These are phyloP conservation scores for Latrodectus elegans DNA, from an alignment of 2,888 invertebrate species.

Conservation along the genomic window DNA sequence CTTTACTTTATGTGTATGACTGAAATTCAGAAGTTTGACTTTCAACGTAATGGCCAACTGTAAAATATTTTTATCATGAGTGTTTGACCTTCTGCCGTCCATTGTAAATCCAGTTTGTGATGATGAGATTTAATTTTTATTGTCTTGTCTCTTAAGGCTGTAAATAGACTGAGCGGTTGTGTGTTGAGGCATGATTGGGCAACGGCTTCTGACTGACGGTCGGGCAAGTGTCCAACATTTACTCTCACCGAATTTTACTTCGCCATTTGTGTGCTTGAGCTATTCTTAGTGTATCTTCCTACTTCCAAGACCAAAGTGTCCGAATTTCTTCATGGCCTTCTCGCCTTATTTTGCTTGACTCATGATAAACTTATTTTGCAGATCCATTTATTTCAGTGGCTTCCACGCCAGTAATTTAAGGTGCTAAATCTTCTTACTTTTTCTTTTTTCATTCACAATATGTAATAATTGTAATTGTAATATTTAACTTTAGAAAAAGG, in stretches of 20 bases:
- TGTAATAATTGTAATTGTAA: too few species aligned
- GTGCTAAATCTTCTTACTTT: too few species aligned
- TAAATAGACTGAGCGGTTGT: slow-evolving; percentile 52
- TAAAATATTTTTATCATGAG: too few species aligned
- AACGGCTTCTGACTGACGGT: slow-evolving; percentile 30
- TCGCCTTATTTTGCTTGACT: background rate
- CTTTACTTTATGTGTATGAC: too few species aligned
- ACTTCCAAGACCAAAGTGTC: slow-evolving; percentile 61
- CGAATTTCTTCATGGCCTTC: slow-evolving; percentile 31
- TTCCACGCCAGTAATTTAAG: too few species aligned
- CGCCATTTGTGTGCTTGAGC: slow-evolving; percentile 30
- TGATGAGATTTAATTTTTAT: slow-evolving; percentile 34
- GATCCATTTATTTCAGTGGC: background rate
- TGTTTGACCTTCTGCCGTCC: background rate
- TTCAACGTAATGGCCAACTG: too few species aligned
- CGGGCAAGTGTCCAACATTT: slow-evolving; percentile 65
- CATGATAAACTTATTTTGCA: background rate
- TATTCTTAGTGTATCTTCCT: slow-evolving; percentile 52
- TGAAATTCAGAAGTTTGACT: too few species aligned
- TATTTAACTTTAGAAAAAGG: too few species aligned
- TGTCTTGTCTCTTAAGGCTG: slow-evolving; percentile 41
- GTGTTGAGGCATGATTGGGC: slow-evolving; percentile 34
- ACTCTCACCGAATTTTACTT: slow-evolving; percentile 33
- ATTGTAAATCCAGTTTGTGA: slow-evolving; percentile 9
- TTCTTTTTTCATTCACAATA: too few species aligned